phyloP scores from a whole-genome alignment of 2,797 vertebrate genomes.

The Chloroceryle inda region DNA sequence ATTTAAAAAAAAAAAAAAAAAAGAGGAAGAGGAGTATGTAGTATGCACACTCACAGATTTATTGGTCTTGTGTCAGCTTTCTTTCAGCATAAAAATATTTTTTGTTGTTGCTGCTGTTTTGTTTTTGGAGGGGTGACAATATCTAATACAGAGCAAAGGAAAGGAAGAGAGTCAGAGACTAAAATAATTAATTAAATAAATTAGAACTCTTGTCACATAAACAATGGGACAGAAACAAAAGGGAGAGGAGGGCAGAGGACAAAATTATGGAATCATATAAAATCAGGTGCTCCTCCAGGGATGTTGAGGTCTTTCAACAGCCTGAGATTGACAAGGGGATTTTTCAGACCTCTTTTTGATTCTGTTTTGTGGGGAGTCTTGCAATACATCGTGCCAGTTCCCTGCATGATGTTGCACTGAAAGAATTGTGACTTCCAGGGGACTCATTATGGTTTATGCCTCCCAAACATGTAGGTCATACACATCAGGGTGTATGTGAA shows the following conservation, averaged over 20 bases:
- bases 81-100: slow-evolving; percentile 55
- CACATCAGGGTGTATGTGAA: background rate
- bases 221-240: background rate
- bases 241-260: background rate
- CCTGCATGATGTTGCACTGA: background rate
- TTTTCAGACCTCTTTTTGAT: background rate
- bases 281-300: background rate
- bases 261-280: background rate
- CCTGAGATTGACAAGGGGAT: background rate
- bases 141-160: slow-evolving; percentile 27
- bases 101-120: background rate
- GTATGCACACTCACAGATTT: background rate
- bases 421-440: background rate
- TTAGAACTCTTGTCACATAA: background rate
- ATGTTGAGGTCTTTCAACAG: background rate
- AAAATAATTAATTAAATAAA: slow-evolving; percentile 23
- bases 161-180: background rate
- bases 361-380: background rate
- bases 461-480: background rate
- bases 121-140: slow-evolving; percentile 35
- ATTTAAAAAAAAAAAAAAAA: slow-evolving; percentile 4
- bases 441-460: background rate
- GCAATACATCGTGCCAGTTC: background rate
- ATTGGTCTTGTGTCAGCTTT: slow-evolving; percentile 60
- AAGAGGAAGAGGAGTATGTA: background rate